Evolutionary conservation across 1,140 invertebrate genomes (phyloP), one percentile per base, ranked within the genome.

Genomic region (Listronotus bonariensis): DNA sequence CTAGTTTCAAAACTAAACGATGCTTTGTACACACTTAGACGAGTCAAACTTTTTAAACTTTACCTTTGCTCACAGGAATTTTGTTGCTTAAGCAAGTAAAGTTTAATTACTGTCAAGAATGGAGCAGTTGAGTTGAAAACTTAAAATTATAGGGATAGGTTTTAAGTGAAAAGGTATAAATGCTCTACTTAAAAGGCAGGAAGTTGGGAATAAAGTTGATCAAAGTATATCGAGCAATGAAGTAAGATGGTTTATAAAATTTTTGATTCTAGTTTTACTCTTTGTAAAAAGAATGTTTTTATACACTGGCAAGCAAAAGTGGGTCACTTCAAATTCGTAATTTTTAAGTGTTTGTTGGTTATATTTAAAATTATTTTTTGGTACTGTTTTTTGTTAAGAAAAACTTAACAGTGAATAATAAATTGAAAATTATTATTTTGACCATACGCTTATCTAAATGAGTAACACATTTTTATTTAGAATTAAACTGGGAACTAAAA

Each of bases 51-150:
- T 31, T 31, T 49, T 7, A 49, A 49, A 49, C 46, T 18, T 5
- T 5, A 49, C 15, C 46, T 49, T 49, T 49, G 12, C 17, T 15
- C n/a, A 15, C 15, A 10, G 11, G 46, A n/a, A 15, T 15, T 15
- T 18, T 17, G 46, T 18, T 10, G 15, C 15, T 36, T 1, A 12
- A 36, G 12, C 12, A 11, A 18, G 7, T 36, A 10, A 12, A 55
- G 14, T 55, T 55, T 55, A 38, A 40, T 55, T 55, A 55, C 26
- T 49, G 46, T 41, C 52, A 32, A 41, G 34, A 55, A 55, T 18
- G 52, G 14, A 55, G 52, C 32, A 38, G 14, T 17, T 17, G 38
- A 32, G 40, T 55, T 41, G 11, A 17, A 41, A 40, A 17, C 15
- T 55, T 17, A 41, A 55, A 55, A 41, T 55, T 38, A 55, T 40